Evolutionary conservation across 2,888 invertebrate genomes (phyloP), one percentile per base, ranked within the genome.

Genomic region (Dynastes tityus): DNA sequence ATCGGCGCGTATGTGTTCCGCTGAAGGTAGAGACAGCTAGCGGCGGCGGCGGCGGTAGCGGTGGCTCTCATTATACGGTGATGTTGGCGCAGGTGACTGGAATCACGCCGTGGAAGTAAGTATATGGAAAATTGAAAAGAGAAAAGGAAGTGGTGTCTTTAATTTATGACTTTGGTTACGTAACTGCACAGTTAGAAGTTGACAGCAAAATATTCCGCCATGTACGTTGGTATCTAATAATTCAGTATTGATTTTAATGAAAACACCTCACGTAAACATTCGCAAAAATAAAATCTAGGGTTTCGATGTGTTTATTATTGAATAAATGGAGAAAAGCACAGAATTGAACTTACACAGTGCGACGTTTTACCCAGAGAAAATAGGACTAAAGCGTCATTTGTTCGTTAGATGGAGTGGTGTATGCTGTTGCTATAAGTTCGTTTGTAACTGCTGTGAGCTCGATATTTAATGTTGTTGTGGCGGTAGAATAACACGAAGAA

Each of bases 1-100:
- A 86, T 86, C 85, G 86, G 85, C 83, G 83, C 76, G 73, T 73
- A 73, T 73, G 58, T 73, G 73, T 71, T 67, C 67, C 22, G 45
- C 67, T n/a, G 71, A 13, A 16, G 71, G 55, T 37, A 22, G 58
- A 16, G 55, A 22, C 22, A 58, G 22, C 55, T 8, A 45, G 11
- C 40, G 40, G 58, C 22, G 58, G 55, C 58, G n/a, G 67, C 11
- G 73, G 32, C 11, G 37, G 55, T 16, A 40, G 58, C 37, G 53
- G 58, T 58, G 58, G 58, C 73, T 73, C 73, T 73, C 73, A 58
- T 73, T 73, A 73, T 73, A 58, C 73, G 58, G 73, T 61, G 58
- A 73, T 73, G 67, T 67, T 67, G 73, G 73, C 73, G 73, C 73
- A 73, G 73, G 73, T 73, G 73, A 73, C 58, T 55, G 58, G 40